phyloP scores from a whole-genome alignment of 2,888 invertebrate genomes.

The Syritta pipiens region DNA sequence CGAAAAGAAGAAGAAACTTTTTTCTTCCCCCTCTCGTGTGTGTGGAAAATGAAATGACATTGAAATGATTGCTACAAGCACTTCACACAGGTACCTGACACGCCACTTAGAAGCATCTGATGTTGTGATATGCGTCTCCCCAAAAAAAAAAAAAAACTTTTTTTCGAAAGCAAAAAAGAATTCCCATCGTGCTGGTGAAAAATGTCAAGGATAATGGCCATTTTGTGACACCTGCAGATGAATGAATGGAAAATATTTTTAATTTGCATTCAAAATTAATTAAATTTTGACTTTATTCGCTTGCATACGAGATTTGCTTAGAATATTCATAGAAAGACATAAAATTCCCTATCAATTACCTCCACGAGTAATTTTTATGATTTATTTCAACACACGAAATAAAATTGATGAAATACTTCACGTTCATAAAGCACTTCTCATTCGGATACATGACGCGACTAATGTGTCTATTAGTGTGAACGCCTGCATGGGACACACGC shows the following conservation, averaged over 20 bases:
- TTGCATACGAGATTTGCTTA: slow-evolving; percentile 22
- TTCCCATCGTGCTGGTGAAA: too few species aligned
- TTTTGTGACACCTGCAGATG: too few species aligned
- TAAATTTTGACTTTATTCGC: slow-evolving; percentile 26
- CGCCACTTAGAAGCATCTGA: slow-evolving; percentile 57
- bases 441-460: slow-evolving; percentile 10
- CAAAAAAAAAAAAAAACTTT: too few species aligned
- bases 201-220: too few species aligned
- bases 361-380: slow-evolving; percentile 27
- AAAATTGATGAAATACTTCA: slow-evolving; percentile 8
- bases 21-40: not conserved
- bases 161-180: too few species aligned
- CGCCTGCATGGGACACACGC: too few species aligned
- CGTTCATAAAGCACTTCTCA: slow-evolving; percentile 25
- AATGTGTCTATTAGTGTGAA: slow-evolving; percentile 47
- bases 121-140: slow-evolving; percentile 53
- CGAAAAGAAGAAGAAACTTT: too few species aligned
- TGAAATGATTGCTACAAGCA: slow-evolving; percentile 60
- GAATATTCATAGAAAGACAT: slow-evolving; percentile 10
- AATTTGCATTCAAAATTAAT: slow-evolving; percentile 21
- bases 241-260: not conserved
- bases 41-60: slow-evolving; percentile 31
- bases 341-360: slow-evolving; percentile 30
- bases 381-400: slow-evolving; percentile 12
- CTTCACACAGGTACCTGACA: slow-evolving; percentile 63